A percentile compares a stretch with the other conserved stretches of the same genome.
These are phyloP conservation scores for Poecilia wingei DNA, from an alignment of 2,797 vertebrate species.

Conservation along the genomic window DNA sequence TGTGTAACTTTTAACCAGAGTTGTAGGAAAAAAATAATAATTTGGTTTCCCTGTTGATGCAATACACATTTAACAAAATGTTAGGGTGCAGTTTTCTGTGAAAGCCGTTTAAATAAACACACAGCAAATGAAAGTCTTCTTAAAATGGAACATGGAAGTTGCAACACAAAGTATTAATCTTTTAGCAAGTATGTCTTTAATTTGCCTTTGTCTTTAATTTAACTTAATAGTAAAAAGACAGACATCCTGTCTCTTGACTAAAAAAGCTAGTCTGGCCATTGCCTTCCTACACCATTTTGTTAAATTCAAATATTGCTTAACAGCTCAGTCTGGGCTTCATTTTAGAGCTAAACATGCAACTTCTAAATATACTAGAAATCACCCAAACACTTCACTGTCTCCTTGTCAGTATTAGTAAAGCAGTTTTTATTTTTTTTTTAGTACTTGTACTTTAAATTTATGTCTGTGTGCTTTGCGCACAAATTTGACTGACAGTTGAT, in stretches of 20 bases:
- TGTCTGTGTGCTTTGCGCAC: constrained; percentile 9
- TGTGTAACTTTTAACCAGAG: not conserved
- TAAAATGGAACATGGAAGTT: not conserved
- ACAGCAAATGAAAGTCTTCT: not conserved
- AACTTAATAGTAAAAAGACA: not conserved
- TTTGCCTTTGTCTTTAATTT: not conserved
- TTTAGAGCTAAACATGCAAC: not conserved
- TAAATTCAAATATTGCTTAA: no score
- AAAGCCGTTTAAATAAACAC: not conserved
- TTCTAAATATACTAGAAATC: not conserved
- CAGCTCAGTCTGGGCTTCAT: not conserved
- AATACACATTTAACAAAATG: not conserved
- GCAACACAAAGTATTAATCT: not conserved
- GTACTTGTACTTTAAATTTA: constrained; percentile 8
- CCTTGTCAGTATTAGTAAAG: constrained; percentile 18
- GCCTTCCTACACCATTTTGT: no score
- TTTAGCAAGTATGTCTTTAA: not conserved
- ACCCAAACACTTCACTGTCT: constrained; percentile 6
- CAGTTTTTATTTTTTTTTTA: constrained; percentile 30
- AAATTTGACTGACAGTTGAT: constrained; percentile 45
- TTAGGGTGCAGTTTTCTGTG: not conserved
- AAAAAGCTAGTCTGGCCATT: not conserved
- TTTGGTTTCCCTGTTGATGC: not conserved
- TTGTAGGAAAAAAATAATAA: not conserved
- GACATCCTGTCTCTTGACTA: not conserved